Evolutionary conservation across 2,113 vertebrate genomes (phyloP), one percentile per base, ranked within the genome.

Genomic region (Podarcis cretensis): DNA sequence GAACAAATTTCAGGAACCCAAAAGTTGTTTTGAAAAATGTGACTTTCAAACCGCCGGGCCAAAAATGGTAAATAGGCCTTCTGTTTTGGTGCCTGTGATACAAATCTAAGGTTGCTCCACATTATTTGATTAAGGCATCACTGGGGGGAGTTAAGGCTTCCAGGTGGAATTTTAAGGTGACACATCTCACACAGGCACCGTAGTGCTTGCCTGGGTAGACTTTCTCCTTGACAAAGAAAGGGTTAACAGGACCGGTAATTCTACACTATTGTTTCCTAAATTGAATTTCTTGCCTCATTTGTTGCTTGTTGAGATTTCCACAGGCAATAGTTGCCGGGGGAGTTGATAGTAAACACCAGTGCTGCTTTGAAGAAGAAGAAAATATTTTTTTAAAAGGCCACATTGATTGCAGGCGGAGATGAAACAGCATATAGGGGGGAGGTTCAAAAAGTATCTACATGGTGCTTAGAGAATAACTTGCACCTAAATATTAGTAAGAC

Each of bases 221-320:
- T 48, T 88, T 75, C 2, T 89, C 74, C 79, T 40, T 12, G 43
- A 81, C 40, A 43, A 86, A 90, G 65, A 5, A 8, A 48, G 71
- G 74, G 74, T 87, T 23, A 12, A 89, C 92, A 87, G 89, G 66
- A 76, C 92, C 90, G 74, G 3, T 93, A 81, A 75, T 87, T 69
- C 27, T 69, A 40, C 83, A 14, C 23, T 35, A 32, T 83, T 88
- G n/a, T 92, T 92, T 78, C 79, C 30, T 83, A 90, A 91, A 89
- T 84, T 71, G 21, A 66, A 89, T 93, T 87, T 91, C 87, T 87
- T 93, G 74, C 82, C 71, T 90, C 79, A 20, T 63, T 63, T 63
- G 59, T 63, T 63, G 59, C 59, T 63, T 63, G 5, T 63, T 63
- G 59, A 20, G 59, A 25, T 92, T 83, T 84, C 75, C 89, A 40